Conservation (phyloP, 2,797 vertebrate genomes). For the Myripristis murdjan region DNA sequence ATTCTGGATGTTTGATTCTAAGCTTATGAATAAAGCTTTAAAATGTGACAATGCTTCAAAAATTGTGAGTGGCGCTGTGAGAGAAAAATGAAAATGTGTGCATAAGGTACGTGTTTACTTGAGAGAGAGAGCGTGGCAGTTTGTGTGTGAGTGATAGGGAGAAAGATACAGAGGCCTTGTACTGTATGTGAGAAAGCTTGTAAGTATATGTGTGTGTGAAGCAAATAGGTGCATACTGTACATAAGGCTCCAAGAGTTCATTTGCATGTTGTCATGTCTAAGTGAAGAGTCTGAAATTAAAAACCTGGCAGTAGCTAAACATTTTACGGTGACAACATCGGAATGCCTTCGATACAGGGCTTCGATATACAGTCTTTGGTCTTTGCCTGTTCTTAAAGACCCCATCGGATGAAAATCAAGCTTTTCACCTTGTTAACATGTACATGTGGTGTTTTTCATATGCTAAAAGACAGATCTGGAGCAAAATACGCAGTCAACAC, state of each 20-base stretch:
- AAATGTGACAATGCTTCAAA: constrained; percentile 22
- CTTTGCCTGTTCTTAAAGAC: no score
- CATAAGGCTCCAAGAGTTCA: no score
- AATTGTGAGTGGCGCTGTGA: not conserved
- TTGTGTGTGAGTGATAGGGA: no score
- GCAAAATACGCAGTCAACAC: no score
- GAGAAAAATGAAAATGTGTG: constrained; percentile 8
- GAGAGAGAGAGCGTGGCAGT: constrained; percentile 69
- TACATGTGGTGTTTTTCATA: no score
- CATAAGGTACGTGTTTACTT: not conserved
- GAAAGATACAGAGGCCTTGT: no score
- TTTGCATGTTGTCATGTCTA: not conserved
- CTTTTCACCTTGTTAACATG: no score
- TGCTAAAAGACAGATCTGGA: no score
- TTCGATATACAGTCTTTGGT: not conserved
- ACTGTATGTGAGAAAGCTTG: not conserved
- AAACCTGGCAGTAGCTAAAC: not conserved
- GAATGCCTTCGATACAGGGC: no score
- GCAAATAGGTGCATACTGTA: no score
- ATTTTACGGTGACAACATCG: no score
- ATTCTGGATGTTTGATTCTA: constrained; percentile 37
- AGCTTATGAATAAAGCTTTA: constrained; percentile 33
- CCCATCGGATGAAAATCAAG: no score
- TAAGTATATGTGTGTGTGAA: not conserved
- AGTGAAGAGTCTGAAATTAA: not conserved